Percentiles rank a stretch among this genome's conserved stretches.
Conservation (phyloP, 2,888 invertebrate genomes). For the Iphiclides podalirius region DNA sequence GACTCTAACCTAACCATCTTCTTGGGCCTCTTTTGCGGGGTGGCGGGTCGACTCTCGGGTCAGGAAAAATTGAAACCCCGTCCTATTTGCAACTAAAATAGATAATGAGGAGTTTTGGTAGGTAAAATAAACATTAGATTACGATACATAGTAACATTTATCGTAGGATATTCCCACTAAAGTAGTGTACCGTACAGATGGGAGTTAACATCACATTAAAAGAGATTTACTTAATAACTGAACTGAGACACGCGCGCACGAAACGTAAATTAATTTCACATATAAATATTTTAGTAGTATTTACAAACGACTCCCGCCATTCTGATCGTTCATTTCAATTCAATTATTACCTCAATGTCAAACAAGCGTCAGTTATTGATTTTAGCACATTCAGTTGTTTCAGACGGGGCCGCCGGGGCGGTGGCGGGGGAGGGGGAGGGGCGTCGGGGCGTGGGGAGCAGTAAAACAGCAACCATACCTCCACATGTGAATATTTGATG, state of each 20-base stretch:
- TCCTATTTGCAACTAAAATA: conserved; percentile 29
- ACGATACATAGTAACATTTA: too few species aligned
- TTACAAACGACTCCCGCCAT: conserved; percentile 18
- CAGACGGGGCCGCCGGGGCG: conserved; percentile 45
- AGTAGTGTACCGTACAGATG: too few species aligned
- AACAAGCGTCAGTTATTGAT: conserved; percentile 71
- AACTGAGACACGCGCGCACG: too few species aligned
- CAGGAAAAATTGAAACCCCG: conserved; percentile 74
- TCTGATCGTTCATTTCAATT: conserved; percentile 17
- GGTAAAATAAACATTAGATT: conserved; percentile 5
- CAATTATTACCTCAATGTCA: conserved; percentile 46
- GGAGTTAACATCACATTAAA: too few species aligned
- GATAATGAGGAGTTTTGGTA: neutral
- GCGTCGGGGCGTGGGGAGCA: conserved; percentile 42
- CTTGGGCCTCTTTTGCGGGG: conserved; percentile 75
- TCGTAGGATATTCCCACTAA: too few species aligned
- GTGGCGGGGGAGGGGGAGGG: conserved; percentile 31
- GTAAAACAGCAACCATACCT: conserved; percentile 72
- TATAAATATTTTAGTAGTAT: neutral
- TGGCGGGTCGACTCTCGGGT: conserved; percentile 70
- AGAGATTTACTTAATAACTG: too few species aligned
- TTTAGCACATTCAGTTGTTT: conserved; percentile 76
- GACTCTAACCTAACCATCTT: conserved; percentile 76
- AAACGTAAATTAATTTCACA: too few species aligned
- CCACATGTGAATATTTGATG: conserved; percentile 78